Conservation (phyloP, 2,797 vertebrate species). For the Chelon auratus region DNA sequence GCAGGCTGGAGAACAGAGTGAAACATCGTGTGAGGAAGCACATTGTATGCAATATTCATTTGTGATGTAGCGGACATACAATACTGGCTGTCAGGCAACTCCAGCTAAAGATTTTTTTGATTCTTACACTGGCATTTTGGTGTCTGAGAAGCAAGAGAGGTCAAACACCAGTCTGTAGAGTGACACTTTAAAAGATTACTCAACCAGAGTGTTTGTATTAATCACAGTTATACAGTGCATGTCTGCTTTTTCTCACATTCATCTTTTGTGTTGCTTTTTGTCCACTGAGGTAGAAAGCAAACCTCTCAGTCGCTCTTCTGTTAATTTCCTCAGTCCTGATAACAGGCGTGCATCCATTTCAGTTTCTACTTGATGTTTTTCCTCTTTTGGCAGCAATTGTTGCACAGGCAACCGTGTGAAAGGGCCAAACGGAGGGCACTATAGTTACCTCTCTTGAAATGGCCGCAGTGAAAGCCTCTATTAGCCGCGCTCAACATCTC, state of each 20-base stretch:
- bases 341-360: constrained; percentile 26
- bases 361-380: constrained; percentile 36
- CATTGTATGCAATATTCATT: constrained; percentile 54
- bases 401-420: constrained; percentile 19
- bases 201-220: constrained; percentile 11
- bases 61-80: constrained; percentile 31
- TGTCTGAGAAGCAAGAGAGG: constrained; percentile 26
- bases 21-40: constrained; percentile 42
- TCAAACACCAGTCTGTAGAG: constrained; percentile 34
- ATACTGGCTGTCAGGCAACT: constrained; percentile 27
- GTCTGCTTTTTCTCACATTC: constrained; percentile 11
- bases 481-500: constrained; percentile 58
- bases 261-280: constrained; percentile 8
- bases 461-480: constrained; percentile 55
- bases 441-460: constrained; percentile 44
- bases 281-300: constrained; percentile 4
- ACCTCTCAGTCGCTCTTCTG: constrained; percentile 28
- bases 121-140: constrained; percentile 17
- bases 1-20: constrained; percentile 54
- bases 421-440: constrained; percentile 36
- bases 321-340: constrained; percentile 37
- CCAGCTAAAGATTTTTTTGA: constrained; percentile 16
- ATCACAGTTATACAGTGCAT: constrained; percentile 9
- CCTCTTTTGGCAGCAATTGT: constrained; percentile 25
- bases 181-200: constrained; percentile 38